Evolutionary conservation across 2,797 vertebrate species (phyloP).

Genomic region (Gallinago solitaria): DNA sequence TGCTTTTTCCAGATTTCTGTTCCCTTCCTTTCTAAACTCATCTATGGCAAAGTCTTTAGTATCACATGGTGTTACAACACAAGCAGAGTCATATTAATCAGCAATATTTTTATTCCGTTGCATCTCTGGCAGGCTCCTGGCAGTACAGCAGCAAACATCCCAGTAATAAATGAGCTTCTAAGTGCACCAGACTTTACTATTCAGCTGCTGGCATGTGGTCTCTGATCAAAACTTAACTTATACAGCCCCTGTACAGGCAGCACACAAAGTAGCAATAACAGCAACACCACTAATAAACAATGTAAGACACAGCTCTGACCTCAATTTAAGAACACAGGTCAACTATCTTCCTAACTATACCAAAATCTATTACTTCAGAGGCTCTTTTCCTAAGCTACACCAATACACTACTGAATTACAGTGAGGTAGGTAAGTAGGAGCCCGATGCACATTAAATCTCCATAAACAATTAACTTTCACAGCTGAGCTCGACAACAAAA

Average conservation of each 20-base stretch:
- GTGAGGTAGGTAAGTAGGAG: conserved; percentile 2
- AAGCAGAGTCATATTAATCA: conserved; percentile 6
- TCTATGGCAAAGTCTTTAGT: background rate
- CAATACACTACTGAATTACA: background rate
- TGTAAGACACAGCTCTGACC: background rate
- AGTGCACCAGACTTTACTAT: conserved; percentile 4
- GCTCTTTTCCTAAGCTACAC: background rate
- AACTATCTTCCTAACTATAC: background rate
- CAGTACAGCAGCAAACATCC: conserved; percentile 1
- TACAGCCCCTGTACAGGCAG: background rate
- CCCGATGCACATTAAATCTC: conserved; percentile 18
- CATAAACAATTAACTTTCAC: conserved; percentile 52
- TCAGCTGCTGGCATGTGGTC: background rate
- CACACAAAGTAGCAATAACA: background rate
- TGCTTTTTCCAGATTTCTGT: background rate
- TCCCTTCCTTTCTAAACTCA: background rate
- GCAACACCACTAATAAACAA: background rate
- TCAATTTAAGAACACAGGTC: background rate
- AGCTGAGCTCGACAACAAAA: conserved; percentile 18
- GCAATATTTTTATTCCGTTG: conserved; percentile 15
- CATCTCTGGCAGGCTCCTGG: conserved; percentile 1
- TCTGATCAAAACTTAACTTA: conserved; percentile 14
- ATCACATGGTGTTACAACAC: background rate
- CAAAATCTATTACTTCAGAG: conserved; percentile 8
- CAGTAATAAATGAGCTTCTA: conserved; percentile 35